phyloP scores from a whole-genome alignment of 2,113 vertebrate species.

The Callocephalon fimbriatum region DNA sequence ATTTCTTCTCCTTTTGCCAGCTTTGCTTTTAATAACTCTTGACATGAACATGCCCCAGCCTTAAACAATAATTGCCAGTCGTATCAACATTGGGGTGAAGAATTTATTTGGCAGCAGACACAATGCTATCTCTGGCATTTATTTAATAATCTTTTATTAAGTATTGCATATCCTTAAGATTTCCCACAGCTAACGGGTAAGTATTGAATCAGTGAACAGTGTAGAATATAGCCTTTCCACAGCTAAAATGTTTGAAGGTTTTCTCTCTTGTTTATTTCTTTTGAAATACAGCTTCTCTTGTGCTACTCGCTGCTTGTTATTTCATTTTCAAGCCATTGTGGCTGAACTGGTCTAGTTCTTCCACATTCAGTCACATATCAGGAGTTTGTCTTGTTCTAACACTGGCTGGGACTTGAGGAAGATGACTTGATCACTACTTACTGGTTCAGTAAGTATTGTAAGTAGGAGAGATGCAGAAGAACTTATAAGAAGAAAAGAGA shows the following conservation, averaged over 20 bases:
- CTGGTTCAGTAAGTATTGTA: neutral
- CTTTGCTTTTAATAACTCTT: slow-evolving; percentile 28
- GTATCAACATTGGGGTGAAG: neutral
- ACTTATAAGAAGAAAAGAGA: neutral
- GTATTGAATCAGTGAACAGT: neutral
- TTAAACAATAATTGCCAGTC: neutral
- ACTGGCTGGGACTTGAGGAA: neutral
- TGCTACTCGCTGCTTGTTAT: neutral
- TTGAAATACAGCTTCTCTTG: neutral
- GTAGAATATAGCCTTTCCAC: neutral
- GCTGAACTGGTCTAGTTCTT: neutral
- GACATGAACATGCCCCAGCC: neutral
- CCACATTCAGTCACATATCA: neutral
- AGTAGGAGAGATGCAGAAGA: neutral
- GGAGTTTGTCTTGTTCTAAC: neutral
- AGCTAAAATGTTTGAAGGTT: neutral
- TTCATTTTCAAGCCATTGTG: neutral
- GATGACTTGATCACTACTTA: neutral
- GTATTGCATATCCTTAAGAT: neutral
- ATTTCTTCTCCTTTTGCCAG: neutral
- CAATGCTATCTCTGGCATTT: neutral
- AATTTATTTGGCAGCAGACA: neutral
- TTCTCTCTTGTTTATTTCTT: neutral
- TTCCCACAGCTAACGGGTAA: neutral
- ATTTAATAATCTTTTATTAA: neutral